A percentile compares a stretch with the other conserved stretches of the same genome.
These are phyloP conservation scores for Bellardia bayeri DNA, from an alignment of 2,888 invertebrate genomes.

Conservation along the genomic window DNA sequence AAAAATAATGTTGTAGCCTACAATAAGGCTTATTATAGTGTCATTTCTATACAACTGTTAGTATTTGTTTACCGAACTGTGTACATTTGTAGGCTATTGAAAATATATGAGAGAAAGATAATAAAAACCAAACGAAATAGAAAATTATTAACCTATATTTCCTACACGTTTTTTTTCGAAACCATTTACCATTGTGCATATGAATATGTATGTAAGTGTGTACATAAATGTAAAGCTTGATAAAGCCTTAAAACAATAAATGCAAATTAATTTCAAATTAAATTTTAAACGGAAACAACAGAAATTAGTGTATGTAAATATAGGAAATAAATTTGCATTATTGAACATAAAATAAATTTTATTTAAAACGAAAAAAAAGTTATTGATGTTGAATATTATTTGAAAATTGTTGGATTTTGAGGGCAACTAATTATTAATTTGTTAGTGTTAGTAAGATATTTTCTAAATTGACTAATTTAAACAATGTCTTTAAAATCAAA, in stretches of 20 bases:
- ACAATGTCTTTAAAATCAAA: no score
- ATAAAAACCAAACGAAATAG: constrained; percentile 53
- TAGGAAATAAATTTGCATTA: background rate
- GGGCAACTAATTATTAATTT: no score
- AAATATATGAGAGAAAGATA: constrained; percentile 14
- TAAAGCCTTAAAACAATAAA: constrained; percentile 27
- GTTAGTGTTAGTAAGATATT: no score
- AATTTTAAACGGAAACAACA: constrained; percentile 32
- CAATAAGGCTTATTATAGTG: constrained; percentile 60
- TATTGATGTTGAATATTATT: no score
- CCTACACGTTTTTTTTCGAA: constrained; percentile 1
- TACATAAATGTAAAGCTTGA: background rate
- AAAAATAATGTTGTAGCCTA: constrained; percentile 45
- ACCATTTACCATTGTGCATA: background rate
- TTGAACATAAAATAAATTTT: background rate
- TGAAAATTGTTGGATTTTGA: no score
- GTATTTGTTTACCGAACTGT: constrained; percentile 19
- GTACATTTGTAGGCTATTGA: constrained; percentile 18
- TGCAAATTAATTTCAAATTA: constrained; percentile 59
- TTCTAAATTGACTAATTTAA: no score
- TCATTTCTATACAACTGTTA: constrained; percentile 31
- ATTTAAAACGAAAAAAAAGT: background rate
- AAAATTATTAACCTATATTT: constrained; percentile 63
- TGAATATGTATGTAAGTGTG: background rate
- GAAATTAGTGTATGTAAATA: background rate